phyloP scores from a whole-genome alignment of 2,888 invertebrate genomes.

The Anthoptus insignis region DNA sequence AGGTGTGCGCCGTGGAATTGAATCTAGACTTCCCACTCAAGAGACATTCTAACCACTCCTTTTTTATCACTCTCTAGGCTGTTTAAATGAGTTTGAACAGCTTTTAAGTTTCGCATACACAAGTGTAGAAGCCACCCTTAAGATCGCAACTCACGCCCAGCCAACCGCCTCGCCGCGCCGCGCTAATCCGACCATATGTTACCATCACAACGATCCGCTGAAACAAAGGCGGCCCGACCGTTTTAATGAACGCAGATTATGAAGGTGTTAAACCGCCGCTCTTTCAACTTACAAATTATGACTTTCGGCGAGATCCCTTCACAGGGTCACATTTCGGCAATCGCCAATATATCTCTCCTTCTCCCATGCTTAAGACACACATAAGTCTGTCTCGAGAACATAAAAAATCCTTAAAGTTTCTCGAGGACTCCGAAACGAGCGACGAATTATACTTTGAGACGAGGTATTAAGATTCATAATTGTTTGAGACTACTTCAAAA shows the following conservation, averaged over 20 bases:
- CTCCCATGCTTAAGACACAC: conserved; percentile 60
- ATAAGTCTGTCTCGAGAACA: conserved; percentile 73
- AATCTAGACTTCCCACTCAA: too few species aligned
- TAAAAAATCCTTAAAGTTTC: conserved; percentile 68
- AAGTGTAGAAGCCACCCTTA: background rate
- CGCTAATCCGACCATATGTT: conserved; percentile 85
- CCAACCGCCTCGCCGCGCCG: conserved; percentile 61
- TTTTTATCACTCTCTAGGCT: too few species aligned
- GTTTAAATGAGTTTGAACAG: background rate
- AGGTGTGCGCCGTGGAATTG: too few species aligned
- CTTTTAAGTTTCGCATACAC: background rate
- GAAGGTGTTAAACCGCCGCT: conserved; percentile 84
- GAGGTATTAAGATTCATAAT: conserved; percentile 45
- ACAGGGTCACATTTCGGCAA: conserved; percentile 81
- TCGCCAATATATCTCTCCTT: conserved; percentile 67
- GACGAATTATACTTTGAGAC: conserved; percentile 67
- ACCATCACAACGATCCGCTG: conserved; percentile 80
- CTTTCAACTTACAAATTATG: conserved; percentile 86
- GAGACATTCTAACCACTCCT: too few species aligned
- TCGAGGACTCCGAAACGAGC: conserved; percentile 52
- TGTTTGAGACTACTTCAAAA: conserved; percentile 66
- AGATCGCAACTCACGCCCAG: conserved; percentile 53
- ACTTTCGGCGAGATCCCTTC: conserved; percentile 75
- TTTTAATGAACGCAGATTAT: conserved; percentile 85
- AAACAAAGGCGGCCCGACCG: conserved; percentile 82